Percentiles rank a stretch among this genome's conserved stretches.
phyloP scores from a whole-genome alignment of 2,888 invertebrate genomes.

The Tinea semifulvella region DNA sequence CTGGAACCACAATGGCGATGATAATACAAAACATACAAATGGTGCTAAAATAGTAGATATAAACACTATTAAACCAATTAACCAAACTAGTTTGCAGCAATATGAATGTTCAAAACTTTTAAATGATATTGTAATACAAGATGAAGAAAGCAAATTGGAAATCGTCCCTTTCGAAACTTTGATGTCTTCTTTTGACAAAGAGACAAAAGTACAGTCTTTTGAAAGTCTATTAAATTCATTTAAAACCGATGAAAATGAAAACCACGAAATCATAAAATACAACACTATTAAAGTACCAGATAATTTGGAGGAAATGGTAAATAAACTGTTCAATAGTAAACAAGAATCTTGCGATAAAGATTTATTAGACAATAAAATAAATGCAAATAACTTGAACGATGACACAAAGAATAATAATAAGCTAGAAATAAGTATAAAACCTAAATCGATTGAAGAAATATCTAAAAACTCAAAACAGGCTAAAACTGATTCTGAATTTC shows the following conservation, averaged over 20 bases:
- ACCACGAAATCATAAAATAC: slow-evolving; percentile 16
- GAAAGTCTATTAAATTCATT: slow-evolving; percentile 31
- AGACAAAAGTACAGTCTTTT: slow-evolving; percentile 20
- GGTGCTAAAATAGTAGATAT: background rate
- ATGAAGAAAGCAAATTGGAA: background rate
- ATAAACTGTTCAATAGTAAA: background rate
- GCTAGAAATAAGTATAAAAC: too few species aligned
- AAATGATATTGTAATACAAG: background rate
- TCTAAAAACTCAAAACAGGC: too few species aligned
- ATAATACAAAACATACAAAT: background rate
- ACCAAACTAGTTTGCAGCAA: slow-evolving; percentile 1
- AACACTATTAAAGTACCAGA: background rate
- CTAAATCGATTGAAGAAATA: too few species aligned
- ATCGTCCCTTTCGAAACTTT: background rate
- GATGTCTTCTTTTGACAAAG: background rate
- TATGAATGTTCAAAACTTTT: background rate
- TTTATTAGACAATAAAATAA: too few species aligned
- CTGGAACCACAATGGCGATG: slow-evolving; percentile 15
- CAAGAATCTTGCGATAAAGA: too few species aligned
- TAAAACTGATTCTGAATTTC: too few species aligned
- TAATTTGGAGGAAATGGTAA: slow-evolving; percentile 2
- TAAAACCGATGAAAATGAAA: slow-evolving; percentile 22
- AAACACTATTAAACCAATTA: background rate
- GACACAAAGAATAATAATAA: too few species aligned
- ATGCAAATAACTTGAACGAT: too few species aligned